These are phyloP conservation scores for Neodiprion fabricii DNA, from an alignment of 1,140 invertebrate genomes.

Conservation along the genomic window DNA sequence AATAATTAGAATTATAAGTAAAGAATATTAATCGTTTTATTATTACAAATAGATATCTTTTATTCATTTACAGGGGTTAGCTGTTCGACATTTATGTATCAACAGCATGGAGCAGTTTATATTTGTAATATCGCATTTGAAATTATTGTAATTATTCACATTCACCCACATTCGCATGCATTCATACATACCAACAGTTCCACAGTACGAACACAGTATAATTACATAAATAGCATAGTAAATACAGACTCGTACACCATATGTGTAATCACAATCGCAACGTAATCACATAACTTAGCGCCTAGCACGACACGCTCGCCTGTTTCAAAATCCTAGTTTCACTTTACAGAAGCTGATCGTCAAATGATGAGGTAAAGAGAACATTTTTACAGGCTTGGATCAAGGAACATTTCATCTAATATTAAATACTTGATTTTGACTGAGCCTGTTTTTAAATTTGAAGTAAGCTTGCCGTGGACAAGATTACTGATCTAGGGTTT, in stretches of 20 bases:
- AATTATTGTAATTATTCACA: neutral
- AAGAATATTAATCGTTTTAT: neutral
- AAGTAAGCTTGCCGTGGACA: conserved; percentile 1
- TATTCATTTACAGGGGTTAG: neutral
- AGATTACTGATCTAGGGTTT: neutral
- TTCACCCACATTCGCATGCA: neutral
- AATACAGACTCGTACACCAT: neutral
- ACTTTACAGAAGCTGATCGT: neutral
- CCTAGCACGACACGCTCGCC: neutral
- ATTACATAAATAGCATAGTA: conserved; percentile 6
- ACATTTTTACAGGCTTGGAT: neutral
- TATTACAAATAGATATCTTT: conserved; percentile 12
- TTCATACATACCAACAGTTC: conserved; percentile 2
- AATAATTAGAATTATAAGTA: conserved; percentile 1
- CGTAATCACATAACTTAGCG: conserved; percentile 1
- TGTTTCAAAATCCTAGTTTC: neutral
- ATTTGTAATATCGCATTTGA: conserved; percentile 6
- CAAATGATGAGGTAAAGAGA: neutral
- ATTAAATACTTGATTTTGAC: neutral
- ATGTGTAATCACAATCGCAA: neutral
- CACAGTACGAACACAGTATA: conserved; percentile 7
- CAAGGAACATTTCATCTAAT: conserved; percentile 1
- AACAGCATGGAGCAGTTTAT: neutral
- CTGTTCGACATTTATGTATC: neutral
- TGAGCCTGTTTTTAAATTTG: neutral